Conservation (phyloP, 2,888 invertebrate genomes). For the Dioctria linearis region DNA sequence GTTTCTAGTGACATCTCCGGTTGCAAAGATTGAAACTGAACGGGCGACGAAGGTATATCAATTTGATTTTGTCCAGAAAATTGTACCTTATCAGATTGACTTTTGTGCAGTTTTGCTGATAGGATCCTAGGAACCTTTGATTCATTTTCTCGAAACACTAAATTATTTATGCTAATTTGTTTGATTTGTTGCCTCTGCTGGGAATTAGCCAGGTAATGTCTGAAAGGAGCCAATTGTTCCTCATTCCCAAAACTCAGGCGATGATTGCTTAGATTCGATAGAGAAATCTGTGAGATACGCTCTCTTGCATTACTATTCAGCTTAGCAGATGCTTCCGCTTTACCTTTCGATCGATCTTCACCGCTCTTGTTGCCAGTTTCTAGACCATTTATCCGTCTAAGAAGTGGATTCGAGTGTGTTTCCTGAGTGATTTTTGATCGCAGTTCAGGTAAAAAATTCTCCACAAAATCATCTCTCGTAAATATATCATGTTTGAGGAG, state of each 20-base stretch:
- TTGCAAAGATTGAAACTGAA: conserved; percentile 68
- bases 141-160: conserved; percentile 57
- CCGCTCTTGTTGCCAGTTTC: conserved; percentile 54
- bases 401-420: conserved; percentile 73
- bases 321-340: conserved; percentile 47
- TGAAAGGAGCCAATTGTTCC: conserved; percentile 55
- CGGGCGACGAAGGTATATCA: conserved; percentile 64
- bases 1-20: conserved; percentile 55
- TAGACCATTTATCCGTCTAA: conserved; percentile 62
- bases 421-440: conserved; percentile 78
- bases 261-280: conserved; percentile 52
- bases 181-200: conserved; percentile 55
- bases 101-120: conserved; percentile 58
- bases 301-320: conserved; percentile 43
- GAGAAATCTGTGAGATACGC: conserved; percentile 53
- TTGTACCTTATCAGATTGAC: conserved; percentile 33
- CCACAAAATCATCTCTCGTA: conserved; percentile 77
- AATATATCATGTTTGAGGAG: conserved; percentile 80
- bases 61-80: conserved; percentile 52
- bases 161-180: conserved; percentile 59
- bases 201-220: conserved; percentile 55
- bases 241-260: conserved; percentile 54
- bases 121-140: conserved; percentile 52
- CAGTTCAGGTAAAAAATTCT: conserved; percentile 78
- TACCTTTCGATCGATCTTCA: conserved; percentile 46